Evolutionary conservation across 1,140 invertebrate genomes (phyloP).

Genomic region (Drosophila parabipectinata): DNA sequence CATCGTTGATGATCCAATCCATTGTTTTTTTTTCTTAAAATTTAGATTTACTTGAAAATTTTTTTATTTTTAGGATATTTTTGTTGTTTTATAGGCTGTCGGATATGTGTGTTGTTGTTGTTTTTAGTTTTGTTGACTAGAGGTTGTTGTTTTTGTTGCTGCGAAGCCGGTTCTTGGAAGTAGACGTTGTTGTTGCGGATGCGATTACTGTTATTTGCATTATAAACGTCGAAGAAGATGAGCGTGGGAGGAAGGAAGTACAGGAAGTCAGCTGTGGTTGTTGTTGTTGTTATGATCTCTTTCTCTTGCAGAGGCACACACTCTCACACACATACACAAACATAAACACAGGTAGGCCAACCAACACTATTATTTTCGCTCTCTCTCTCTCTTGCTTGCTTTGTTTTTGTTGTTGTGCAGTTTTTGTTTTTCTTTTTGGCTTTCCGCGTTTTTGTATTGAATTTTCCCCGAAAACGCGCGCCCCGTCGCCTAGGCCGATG

Average conservation of each 20-base stretch:
- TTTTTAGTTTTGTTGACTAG: constrained; percentile 32
- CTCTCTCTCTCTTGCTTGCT: constrained; percentile 27
- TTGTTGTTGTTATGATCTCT: constrained; percentile 32
- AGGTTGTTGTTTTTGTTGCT: constrained; percentile 36
- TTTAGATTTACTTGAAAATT: constrained; percentile 2
- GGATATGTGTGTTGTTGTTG: constrained; percentile 61
- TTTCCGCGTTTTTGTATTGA: constrained; percentile 74
- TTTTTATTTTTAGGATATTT: constrained; percentile 10
- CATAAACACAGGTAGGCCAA: constrained; percentile 48
- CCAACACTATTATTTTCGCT: constrained; percentile 39
- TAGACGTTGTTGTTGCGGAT: constrained; percentile 24
- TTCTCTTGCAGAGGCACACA: constrained; percentile 28
- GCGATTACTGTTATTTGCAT: constrained; percentile 44
- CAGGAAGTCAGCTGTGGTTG: constrained; percentile 43
- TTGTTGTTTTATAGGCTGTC: constrained; percentile 28
- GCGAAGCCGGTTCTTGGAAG: constrained; percentile 54
- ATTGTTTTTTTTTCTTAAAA: constrained; percentile 34
- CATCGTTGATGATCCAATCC: constrained; percentile 90
- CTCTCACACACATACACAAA: constrained; percentile 17
- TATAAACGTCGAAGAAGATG: constrained; percentile 17
- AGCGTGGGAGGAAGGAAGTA: constrained; percentile 29
- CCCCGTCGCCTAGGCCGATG: constrained; percentile 1
- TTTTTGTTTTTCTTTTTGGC: constrained; percentile 51
- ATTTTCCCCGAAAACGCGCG: constrained; percentile 60
- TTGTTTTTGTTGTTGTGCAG: constrained; percentile 3